A percentile compares a stretch with the other conserved stretches of the same genome.
phyloP scores from a whole-genome alignment of 2,113 vertebrate genomes.

The Mixornis gularis region DNA sequence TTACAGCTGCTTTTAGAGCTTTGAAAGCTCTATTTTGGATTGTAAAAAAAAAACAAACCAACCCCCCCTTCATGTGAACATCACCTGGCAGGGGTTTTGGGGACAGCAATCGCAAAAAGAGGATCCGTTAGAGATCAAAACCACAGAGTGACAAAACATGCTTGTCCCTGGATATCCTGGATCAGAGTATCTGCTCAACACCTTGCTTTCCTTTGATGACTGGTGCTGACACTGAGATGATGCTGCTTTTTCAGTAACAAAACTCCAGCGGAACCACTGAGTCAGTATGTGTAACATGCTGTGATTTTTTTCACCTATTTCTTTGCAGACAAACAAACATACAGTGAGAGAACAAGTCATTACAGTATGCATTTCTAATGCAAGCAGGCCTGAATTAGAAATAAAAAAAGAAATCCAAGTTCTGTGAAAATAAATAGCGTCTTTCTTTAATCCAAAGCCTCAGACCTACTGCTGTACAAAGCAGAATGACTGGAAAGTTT shows the following conservation, averaged over 20 bases:
- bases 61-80: conserved; percentile 6
- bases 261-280: conserved; percentile 10
- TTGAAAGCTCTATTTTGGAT: conserved; percentile 29
- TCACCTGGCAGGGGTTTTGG: conserved; percentile 21
- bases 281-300: not conserved
- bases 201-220: conserved; percentile 57
- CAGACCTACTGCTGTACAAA: not conserved
- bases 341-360: not conserved
- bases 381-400: not conserved
- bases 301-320: not conserved
- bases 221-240: conserved; percentile 1
- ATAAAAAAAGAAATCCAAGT: not conserved
- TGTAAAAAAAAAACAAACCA: not conserved
- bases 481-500: not conserved
- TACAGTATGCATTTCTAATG: not conserved
- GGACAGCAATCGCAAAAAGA: conserved; percentile 52
- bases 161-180: conserved; percentile 50
- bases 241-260: conserved; percentile 26
- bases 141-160: not conserved
- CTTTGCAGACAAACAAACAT: not conserved
- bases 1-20: conserved; percentile 1
- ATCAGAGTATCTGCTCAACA: conserved; percentile 51
- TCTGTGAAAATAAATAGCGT: not conserved
- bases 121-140: conserved; percentile 60
- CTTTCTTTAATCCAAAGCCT: not conserved